These are phyloP conservation scores for Eutrigla gurnardus DNA, from an alignment of 2,797 vertebrate species.

Conservation along the genomic window DNA sequence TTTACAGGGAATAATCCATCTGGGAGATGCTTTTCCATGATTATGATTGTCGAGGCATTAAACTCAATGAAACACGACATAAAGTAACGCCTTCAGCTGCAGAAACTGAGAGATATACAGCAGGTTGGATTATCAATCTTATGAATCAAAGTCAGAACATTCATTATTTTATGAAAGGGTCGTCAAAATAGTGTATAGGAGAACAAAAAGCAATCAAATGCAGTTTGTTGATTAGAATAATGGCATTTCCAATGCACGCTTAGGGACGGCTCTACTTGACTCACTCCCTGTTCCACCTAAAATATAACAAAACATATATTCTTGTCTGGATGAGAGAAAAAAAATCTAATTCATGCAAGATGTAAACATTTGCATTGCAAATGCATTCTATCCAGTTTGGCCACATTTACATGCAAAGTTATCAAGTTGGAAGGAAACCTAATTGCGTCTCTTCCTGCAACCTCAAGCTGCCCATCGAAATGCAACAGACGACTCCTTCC, in stretches of 20 bases:
- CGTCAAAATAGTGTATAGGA: neutral
- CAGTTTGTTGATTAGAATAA: too few relatives aligned
- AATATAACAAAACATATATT: too few relatives aligned
- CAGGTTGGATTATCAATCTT: neutral
- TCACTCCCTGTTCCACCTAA: too few relatives aligned
- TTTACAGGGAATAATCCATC: neutral
- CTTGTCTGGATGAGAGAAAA: too few relatives aligned
- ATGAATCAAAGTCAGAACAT: neutral
- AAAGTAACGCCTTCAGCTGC: neutral
- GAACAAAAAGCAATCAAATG: neutral
- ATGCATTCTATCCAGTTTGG: neutral
- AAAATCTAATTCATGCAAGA: too few relatives aligned
- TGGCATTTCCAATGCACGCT: too few relatives aligned
- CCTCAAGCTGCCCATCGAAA: neutral
- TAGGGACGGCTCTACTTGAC: too few relatives aligned
- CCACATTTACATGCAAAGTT: neutral
- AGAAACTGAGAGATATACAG: neutral
- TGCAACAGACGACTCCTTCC: neutral
- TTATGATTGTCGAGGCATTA: neutral
- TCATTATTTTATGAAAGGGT: neutral
- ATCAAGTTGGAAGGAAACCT: neutral
- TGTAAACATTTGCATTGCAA: neutral
- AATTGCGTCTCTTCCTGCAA: neutral
- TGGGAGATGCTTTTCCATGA: conserved; percentile 6
- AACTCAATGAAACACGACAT: neutral